Conservation (phyloP, 2,888 invertebrate species). For the Cerastis rubricosa region DNA sequence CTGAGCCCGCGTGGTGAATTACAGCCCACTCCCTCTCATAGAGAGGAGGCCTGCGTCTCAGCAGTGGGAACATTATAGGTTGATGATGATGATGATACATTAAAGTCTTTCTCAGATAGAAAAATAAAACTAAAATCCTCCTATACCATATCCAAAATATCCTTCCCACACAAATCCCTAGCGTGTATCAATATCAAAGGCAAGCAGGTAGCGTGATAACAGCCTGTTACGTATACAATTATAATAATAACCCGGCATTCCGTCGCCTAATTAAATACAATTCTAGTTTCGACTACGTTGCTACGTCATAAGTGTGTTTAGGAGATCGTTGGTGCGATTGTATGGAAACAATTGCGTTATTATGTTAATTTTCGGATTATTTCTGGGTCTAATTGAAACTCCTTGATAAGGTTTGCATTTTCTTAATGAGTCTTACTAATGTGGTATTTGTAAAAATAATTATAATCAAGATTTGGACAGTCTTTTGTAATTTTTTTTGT, state of each 20-base stretch:
- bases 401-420: conserved; percentile 23
- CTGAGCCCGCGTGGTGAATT: too few species aligned
- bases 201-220: conserved; percentile 72
- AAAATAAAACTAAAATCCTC: too few species aligned
- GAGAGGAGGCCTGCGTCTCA: too few species aligned
- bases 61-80: too few species aligned
- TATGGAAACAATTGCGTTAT: conserved; percentile 39
- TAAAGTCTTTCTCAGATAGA: too few species aligned
- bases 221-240: conserved; percentile 69
- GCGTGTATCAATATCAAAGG: conserved; percentile 69
- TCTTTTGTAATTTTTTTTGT: background rate
- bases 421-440: conserved; percentile 7
- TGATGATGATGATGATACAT: too few species aligned
- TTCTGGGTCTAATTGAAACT: conserved; percentile 32
- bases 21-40: too few species aligned
- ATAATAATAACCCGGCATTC: conserved; percentile 63
- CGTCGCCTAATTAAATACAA: conserved; percentile 69
- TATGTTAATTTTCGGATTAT: conserved; percentile 38
- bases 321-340: conserved; percentile 43
- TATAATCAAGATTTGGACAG: background rate
- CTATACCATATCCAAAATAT: conserved; percentile 52
- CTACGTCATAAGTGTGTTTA: conserved; percentile 54
- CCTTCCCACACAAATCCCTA: conserved; percentile 17
- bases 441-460: conserved; percentile 1
- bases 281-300: conserved; percentile 46